A percentile compares a stretch with the other conserved stretches of the same genome.
Conservation (phyloP, 2,888 invertebrate species). For the Monoplex corrugatus region DNA sequence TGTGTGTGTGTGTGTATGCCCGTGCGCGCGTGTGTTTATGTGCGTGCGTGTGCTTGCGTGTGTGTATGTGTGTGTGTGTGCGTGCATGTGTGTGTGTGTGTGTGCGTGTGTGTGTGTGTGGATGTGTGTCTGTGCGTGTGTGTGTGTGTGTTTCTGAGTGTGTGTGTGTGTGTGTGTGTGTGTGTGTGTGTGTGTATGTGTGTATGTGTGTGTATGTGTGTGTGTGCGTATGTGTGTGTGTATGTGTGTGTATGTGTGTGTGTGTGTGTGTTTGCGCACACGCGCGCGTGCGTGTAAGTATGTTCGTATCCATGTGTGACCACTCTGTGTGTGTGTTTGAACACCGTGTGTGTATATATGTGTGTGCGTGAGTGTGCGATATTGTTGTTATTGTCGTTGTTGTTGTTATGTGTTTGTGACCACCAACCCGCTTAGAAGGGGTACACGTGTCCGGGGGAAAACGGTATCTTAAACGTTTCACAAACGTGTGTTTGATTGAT, state of each 20-base stretch:
- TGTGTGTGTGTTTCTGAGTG: conserved; percentile 26
- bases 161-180: conserved; percentile 12
- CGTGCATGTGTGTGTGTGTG: conserved; percentile 30
- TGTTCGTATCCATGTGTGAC: not conserved
- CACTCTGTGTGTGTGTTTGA: not conserved
- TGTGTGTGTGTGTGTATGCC: not conserved
- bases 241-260: not conserved
- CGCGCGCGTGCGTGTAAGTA: not conserved
- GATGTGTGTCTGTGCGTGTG: conserved; percentile 29
- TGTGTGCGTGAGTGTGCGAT: not conserved
- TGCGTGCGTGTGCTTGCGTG: not conserved
- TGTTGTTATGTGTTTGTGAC: not conserved
- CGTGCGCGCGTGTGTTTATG: not conserved
- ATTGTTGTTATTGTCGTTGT: no score
- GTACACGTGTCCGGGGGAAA: no score
- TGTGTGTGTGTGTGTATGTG: conserved; percentile 17
- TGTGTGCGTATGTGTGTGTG: not conserved
- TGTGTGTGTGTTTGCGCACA: conserved; percentile 35
- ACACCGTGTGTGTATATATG: not conserved
- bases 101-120: conserved; percentile 39
- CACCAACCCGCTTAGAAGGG: not conserved
- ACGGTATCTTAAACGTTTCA: no score
- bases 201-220: conserved; percentile 17
- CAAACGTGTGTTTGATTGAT: not conserved
- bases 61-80: not conserved